These are phyloP conservation scores for Valencia hispanica DNA, from an alignment of 2,797 vertebrate genomes.

Conservation along the genomic window DNA sequence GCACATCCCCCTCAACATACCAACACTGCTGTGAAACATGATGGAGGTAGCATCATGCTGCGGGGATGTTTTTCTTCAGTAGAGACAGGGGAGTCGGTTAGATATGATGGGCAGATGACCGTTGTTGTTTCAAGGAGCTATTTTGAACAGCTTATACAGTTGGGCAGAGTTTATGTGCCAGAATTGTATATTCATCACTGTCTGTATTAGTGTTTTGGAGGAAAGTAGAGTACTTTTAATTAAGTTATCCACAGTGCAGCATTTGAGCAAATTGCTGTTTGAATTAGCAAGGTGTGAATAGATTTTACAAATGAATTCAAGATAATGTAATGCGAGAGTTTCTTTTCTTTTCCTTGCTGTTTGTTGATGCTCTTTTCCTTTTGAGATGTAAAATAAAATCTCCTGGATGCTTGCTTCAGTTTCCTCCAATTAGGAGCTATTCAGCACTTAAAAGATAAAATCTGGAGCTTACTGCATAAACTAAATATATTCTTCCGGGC, in stretches of 20 bases:
- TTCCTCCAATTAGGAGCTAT: constrained; percentile 39
- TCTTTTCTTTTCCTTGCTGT: constrained; percentile 11
- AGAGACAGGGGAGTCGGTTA: not conserved
- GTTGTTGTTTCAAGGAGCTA: not conserved
- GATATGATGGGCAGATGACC: not conserved
- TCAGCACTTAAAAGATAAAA: constrained; percentile 39
- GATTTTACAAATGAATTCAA: constrained; percentile 11
- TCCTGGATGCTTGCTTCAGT: constrained; percentile 46
- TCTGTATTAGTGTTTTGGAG: constrained; percentile 18
- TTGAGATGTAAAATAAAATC: constrained; percentile 27
- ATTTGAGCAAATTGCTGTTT: constrained; percentile 34
- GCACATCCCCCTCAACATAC: not conserved
- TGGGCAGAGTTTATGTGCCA: not conserved
- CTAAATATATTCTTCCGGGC: constrained; percentile 38
- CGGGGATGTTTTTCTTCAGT: not conserved
- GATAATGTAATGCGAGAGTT: not conserved
- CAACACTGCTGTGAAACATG: not conserved
- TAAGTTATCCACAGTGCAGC: constrained; percentile 26
- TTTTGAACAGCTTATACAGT: not conserved
- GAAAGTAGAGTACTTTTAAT: constrained; percentile 30
- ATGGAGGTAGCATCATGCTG: not conserved
- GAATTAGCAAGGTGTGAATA: constrained; percentile 25
- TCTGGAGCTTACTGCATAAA: constrained; percentile 44
- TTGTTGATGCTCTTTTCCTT: constrained; percentile 44
- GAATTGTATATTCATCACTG: constrained; percentile 22